These are phyloP conservation scores for Globia sparganii DNA, from an alignment of 2,888 invertebrate species.

Conservation along the genomic window DNA sequence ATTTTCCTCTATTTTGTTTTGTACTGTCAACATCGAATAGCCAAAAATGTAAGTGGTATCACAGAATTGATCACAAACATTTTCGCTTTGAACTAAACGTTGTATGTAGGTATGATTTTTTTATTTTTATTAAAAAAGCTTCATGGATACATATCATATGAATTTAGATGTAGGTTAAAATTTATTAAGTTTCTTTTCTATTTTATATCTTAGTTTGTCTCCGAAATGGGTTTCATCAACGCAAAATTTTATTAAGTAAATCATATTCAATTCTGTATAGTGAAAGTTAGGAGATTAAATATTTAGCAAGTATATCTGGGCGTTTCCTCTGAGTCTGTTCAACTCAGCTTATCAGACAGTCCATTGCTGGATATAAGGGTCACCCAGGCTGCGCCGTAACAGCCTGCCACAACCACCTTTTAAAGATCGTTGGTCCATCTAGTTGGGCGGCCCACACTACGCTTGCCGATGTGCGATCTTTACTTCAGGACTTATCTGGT, in stretches of 20 bases:
- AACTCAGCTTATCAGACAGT: neutral
- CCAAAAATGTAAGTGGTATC: neutral
- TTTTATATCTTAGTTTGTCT: neutral
- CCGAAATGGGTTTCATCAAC: neutral
- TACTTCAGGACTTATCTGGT: no score
- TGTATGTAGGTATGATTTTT: no score
- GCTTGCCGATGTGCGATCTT: no score
- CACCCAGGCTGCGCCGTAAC: neutral
- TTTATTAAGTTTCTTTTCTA: conserved; percentile 13
- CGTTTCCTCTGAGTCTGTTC: neutral
- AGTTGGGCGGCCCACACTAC: neutral
- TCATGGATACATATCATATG: conserved; percentile 26
- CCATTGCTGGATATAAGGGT: neutral
- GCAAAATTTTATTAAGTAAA: conserved; percentile 2
- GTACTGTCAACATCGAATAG: no score
- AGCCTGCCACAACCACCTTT: no score
- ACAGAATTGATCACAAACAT: conserved; percentile 12
- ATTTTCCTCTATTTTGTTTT: neutral
- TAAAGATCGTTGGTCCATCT: no score
- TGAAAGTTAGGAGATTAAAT: conserved; percentile 24
- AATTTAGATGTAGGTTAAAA: conserved; percentile 38
- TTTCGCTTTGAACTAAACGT: conserved; percentile 10
- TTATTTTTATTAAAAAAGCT: conserved; percentile 21
- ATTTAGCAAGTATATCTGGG: neutral
- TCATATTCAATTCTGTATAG: conserved; percentile 30